These are phyloP conservation scores for Habroteleia sp. DNA, from an alignment of 2,888 invertebrate species.

Conservation along the genomic window DNA sequence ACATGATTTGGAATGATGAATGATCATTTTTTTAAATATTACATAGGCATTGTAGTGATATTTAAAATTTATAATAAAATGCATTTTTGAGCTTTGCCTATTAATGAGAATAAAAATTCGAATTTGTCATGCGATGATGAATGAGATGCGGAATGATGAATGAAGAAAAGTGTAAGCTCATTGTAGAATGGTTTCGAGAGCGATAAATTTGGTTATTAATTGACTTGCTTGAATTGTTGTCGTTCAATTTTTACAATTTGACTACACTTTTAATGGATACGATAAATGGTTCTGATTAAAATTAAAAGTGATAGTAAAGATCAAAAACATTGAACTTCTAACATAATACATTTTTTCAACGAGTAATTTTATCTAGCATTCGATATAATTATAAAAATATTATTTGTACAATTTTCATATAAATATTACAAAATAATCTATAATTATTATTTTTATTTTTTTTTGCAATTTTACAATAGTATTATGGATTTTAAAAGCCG, in stretches of 20 bases:
- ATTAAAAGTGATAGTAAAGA: no score
- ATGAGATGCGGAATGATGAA: conserved; percentile 28
- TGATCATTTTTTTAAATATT: not conserved
- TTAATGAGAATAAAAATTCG: conserved; percentile 5
- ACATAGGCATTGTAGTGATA: not conserved
- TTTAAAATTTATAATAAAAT: no score
- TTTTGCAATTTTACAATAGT: no score
- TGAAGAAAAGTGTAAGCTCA: conserved; percentile 19
- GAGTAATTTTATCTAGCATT: no score
- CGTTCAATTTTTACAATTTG: conserved; percentile 10
- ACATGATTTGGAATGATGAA: conserved; percentile 5
- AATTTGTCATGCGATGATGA: conserved; percentile 35
- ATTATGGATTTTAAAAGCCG: no score
- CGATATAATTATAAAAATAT: no score
- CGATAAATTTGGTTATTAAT: not conserved
- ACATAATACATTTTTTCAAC: no score
- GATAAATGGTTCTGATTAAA: conserved; percentile 1
- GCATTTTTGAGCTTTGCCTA: no score
- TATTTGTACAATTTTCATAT: no score
- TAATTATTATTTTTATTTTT: no score
- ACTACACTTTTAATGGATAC: conserved; percentile 22
- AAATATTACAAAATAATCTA: no score
- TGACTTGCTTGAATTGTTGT: not conserved
- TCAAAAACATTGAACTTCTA: no score
- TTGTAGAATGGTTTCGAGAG: not conserved